Conservation (phyloP, 1,140 invertebrate genomes). For the Apis cerana region DNA sequence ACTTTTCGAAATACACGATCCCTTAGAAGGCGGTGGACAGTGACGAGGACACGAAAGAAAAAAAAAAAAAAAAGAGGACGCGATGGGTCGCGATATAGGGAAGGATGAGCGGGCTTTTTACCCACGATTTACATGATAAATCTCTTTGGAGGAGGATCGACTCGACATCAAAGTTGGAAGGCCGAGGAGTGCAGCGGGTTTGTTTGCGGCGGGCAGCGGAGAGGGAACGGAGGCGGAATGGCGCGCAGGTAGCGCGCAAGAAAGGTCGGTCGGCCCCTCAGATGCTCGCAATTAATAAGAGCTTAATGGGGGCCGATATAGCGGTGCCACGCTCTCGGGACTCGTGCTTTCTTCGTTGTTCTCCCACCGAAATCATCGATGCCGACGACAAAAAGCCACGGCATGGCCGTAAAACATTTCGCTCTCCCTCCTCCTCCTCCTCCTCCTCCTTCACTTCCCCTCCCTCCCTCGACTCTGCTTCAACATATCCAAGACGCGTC, state of each 20-base stretch:
- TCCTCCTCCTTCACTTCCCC: too few relatives aligned
- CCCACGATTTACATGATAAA: slow-evolving; percentile 47
- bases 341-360: slow-evolving; percentile 46
- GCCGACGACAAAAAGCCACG: slow-evolving; percentile 59
- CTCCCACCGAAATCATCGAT: slow-evolving; percentile 63
- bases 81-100: not conserved
- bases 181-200: slow-evolving; percentile 33
- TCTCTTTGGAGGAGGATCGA: slow-evolving; percentile 42
- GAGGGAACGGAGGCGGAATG: slow-evolving; percentile 69
- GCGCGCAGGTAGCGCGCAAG: slow-evolving; percentile 77
- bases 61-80: not conserved
- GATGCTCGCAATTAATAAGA: slow-evolving; percentile 81
- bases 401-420: slow-evolving; percentile 62
- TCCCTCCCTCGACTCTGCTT: not conserved
- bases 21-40: not conserved
- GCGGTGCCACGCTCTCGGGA: slow-evolving; percentile 49
- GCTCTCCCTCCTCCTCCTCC: slow-evolving; percentile 16
- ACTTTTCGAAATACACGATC: not conserved
- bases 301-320: slow-evolving; percentile 79
- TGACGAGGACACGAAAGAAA: slow-evolving; percentile 6
- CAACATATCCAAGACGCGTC: slow-evolving; percentile 42
- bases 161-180: slow-evolving; percentile 49
- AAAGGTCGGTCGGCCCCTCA: slow-evolving; percentile 77
- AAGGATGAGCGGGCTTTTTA: slow-evolving; percentile 35
- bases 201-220: slow-evolving; percentile 32